A percentile compares a stretch with the other conserved stretches of the same genome.
Conservation (phyloP, 2,797 vertebrate genomes). For the Pelodytes ibericus region DNA sequence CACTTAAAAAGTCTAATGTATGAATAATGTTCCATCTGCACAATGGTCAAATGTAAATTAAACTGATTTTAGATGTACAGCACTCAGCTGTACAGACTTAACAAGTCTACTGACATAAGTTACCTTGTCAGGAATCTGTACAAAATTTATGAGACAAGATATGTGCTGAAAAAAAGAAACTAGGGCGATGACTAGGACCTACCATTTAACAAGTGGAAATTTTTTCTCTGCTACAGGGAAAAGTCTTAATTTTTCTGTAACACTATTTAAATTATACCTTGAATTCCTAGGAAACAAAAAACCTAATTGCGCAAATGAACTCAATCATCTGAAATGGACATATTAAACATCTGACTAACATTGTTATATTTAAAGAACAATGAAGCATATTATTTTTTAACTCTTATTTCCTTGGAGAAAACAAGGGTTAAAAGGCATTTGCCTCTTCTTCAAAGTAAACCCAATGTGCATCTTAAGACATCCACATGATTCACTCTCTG, state of each 20-base stretch:
- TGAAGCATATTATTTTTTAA: no score
- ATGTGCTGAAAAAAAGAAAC: constrained; percentile 65
- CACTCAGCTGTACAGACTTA: constrained; percentile 59
- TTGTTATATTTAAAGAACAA: no score
- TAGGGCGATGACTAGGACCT: constrained; percentile 41
- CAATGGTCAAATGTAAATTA: constrained; percentile 64
- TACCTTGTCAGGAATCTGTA: constrained; percentile 64
- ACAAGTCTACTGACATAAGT: constrained; percentile 63
- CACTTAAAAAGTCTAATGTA: constrained; percentile 65
- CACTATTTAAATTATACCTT: no score
- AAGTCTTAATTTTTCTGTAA: not conserved
- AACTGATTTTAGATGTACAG: constrained; percentile 67
- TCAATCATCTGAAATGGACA: no score
- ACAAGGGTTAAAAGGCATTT: no score
- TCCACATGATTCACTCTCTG: no score
- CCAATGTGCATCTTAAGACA: no score
- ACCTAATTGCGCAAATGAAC: no score
- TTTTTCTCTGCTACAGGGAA: not conserved
- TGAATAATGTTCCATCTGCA: constrained; percentile 67
- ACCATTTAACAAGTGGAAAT: constrained; percentile 12
- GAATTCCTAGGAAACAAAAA: no score
- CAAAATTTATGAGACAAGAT: constrained; percentile 70
- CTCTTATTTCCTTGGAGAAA: no score
- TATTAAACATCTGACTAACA: no score
- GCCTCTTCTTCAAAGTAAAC: no score